Base-by-base conservation (phyloP, 2,113 vertebrate genomes). In the Dromaius novaehollandiae region DNA sequence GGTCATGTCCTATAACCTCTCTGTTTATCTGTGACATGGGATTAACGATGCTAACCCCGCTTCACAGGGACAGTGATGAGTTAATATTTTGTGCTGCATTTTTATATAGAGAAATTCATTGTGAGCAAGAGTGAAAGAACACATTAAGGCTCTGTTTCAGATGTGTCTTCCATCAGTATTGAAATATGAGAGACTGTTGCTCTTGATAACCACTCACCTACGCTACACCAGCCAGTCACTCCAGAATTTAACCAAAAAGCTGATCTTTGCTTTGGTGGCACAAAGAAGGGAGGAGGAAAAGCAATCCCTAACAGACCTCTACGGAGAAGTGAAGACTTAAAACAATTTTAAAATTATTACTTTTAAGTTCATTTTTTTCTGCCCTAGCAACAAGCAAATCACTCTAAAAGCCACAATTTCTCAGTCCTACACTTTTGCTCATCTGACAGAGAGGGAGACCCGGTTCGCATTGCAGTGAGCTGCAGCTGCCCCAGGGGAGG, bases 401-500 rank as follows among this genome's bases (percentile, higher is more conserved):
- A 2, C 76, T 77, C 1, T 2, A 38, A 61, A 90, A 78, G n/a
- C 10, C 50, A 61, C 76, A 0, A 4, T 18, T 68, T 81, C 66
- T 60, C 46, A 71, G 68, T 14, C 60, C 5, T 53, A 18, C 26
- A 53, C n/a, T 56, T 22, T 42, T 30, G 64, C 60, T 63, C 32
- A 16, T 50, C 80, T 12, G 13, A 1, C 0, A 0, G 65, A n/a
- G 34, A n/a, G 28, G 53, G 25, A 55, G 34, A 44, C 1, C 2
- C 30, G 38, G 53, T 55, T 70, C 12, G 0, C 36, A 20, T 9
- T 0, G 17, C 55, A 42, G 21, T 18, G 6, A 48, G 58, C 58
- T 63, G 56, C 42, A 69, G 53, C 48, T 55, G 65, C 53, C 71
- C 5, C 1, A 58, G 53, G n/a, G 24, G 18, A 80, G 20, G 40